phyloP scores from a whole-genome alignment of 1,140 invertebrate species.

The Helicorthomorpha holstii region DNA sequence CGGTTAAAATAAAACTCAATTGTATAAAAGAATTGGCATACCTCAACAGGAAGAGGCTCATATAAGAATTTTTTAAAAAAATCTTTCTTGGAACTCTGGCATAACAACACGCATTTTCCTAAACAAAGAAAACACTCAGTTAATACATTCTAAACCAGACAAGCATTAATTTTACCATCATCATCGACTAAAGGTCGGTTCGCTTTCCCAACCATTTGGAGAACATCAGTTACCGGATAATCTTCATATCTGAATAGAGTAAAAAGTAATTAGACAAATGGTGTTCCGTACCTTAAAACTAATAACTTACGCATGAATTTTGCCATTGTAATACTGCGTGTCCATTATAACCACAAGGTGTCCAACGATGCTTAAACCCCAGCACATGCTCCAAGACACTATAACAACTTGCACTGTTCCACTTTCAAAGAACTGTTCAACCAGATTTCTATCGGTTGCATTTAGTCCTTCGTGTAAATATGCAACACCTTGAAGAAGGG shows the following conservation, averaged over 20 bases:
- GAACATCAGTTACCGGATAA: constrained; percentile 89
- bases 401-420: constrained; percentile 90
- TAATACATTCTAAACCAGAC: neutral
- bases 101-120: constrained; percentile 85
- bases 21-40: constrained; percentile 18
- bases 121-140: constrained; percentile 12
- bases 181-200: constrained; percentile 79
- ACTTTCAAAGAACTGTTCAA: constrained; percentile 81
- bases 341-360: constrained; percentile 96
- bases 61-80: constrained; percentile 98
- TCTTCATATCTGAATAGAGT: constrained; percentile 62
- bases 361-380: constrained; percentile 69
- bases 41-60: constrained; percentile 92
- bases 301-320: constrained; percentile 35
- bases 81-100: constrained; percentile 93
- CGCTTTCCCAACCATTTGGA: constrained; percentile 92
- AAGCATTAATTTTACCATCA: constrained; percentile 38
- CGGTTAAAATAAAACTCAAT: neutral
- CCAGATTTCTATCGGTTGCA: constrained; percentile 61
- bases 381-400: constrained; percentile 73
- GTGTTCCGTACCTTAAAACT: constrained; percentile 6
- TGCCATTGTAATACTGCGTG: constrained; percentile 94
- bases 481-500: constrained; percentile 79
- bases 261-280: constrained; percentile 3
- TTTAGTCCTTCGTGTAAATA: constrained; percentile 92